phyloP scores from a whole-genome alignment of 2,113 vertebrate species.

The Lagopus muta region DNA sequence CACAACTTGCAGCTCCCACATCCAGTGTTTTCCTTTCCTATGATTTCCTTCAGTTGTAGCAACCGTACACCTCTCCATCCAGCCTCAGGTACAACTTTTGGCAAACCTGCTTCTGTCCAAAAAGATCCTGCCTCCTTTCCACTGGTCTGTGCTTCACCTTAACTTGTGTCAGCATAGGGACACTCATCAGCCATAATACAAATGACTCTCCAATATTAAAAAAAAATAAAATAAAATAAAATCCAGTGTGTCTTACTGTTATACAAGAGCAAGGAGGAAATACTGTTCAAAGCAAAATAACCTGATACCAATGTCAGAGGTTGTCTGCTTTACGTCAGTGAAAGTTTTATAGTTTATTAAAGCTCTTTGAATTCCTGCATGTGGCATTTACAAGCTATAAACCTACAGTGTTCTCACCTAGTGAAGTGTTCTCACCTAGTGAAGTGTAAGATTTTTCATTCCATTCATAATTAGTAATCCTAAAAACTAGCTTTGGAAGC shows the following conservation, averaged over 20 bases:
- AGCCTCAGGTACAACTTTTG: not conserved
- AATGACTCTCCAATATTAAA: not conserved
- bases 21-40: not conserved
- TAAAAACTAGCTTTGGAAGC: slow-evolving; percentile 36
- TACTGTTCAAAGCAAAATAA: not conserved
- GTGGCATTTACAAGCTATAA: not conserved
- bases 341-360: not conserved
- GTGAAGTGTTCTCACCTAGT: not conserved
- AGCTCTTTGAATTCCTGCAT: not conserved
- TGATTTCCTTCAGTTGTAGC: not conserved
- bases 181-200: not conserved
- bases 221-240: not conserved
- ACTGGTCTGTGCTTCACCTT: not conserved
- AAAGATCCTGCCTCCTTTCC: not conserved
- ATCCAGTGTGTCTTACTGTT: not conserved
- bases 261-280: not conserved
- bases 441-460: slow-evolving; percentile 18
- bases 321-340: not conserved
- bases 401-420: not conserved
- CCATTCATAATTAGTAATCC: not conserved
- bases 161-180: not conserved
- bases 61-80: not conserved
- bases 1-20: not conserved
- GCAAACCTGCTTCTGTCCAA: not conserved
- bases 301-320: not conserved